phyloP scores from a whole-genome alignment of 2,888 invertebrate species.

The Allacma fusca region DNA sequence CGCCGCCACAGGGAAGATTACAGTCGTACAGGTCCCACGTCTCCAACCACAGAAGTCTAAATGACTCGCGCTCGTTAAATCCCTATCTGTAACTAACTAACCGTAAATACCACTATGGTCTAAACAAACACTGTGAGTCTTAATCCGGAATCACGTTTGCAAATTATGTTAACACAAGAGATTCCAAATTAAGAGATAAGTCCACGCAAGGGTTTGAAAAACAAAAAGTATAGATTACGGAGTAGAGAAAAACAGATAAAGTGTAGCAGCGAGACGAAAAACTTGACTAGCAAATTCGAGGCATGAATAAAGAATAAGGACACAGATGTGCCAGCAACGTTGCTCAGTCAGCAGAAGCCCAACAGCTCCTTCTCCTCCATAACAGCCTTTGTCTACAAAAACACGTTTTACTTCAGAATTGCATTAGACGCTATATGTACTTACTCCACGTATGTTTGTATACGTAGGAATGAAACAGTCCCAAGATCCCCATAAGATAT shows the following conservation, averaged over 20 bases:
- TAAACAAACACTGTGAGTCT: neutral
- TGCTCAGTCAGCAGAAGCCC: neutral
- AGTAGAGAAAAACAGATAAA: slow-evolving; percentile 1
- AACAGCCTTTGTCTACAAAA: too few species aligned
- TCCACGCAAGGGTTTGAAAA: too few species aligned
- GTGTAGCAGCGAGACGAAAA: neutral
- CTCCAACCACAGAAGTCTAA: too few species aligned
- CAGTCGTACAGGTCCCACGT: too few species aligned
- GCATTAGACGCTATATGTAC: too few species aligned
- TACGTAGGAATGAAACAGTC: too few species aligned
- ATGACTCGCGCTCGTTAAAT: too few species aligned
- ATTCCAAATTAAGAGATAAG: neutral
- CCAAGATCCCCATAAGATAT: too few species aligned
- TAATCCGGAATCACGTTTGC: neutral
- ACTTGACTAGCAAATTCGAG: slow-evolving; percentile 13
- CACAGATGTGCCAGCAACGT: neutral
- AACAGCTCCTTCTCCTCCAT: neutral
- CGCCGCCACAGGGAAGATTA: too few species aligned
- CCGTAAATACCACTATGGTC: neutral
- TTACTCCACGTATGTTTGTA: too few species aligned
- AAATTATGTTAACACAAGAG: neutral
- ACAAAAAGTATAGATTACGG: neutral
- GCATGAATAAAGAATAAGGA: slow-evolving; percentile 12
- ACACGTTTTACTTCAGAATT: too few species aligned
- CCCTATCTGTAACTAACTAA: neutral